Base-by-base conservation (phyloP, 1,140 invertebrate species). In the Heterodera carotae region DNA sequence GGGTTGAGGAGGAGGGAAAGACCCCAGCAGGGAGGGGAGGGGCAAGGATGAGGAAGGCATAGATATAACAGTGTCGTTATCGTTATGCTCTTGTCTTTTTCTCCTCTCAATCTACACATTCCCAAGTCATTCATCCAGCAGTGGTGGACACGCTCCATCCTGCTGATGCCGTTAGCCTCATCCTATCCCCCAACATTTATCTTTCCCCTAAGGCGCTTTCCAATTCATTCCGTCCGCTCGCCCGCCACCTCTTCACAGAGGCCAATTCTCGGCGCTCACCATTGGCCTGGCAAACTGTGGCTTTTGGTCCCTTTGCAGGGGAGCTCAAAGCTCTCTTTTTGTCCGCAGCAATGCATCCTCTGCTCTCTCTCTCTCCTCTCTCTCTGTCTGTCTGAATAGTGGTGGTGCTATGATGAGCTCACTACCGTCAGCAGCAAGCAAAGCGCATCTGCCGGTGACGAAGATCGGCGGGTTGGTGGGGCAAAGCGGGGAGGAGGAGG, bases 271-370 rank as follows among this genome's bases (percentile, higher is more conserved):
- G n/a, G n/a, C 39, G 6, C 39, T 6, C 39, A 8, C 39, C 39
- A 12, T 43, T 43, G 39, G 39, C 39, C 39, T 43, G 39, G 39
- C 39, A 6, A 43, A 43, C 39, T 6, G 7, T 66, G 62, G 2
- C 25, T 66, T 66, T 66, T 66, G 62, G 62, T 22, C 62, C 62
- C 22, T 62, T 6, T 34, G 62, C 62, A 34, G 62, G 48, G 48
- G 10, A 39, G 48, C 48, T 53, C 48, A 53, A 53, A 53, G 48
- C 48, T 53, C 48, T 53, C 48, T 53, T 53, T 53, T 22, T 12
- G n/a, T 15, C 10, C 48, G 18, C 48, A 53, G 10, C 12, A 43
- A 53, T 3, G 48, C 48, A 18, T 53, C 5, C 10, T 15, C 48
- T 22, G 39, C 39, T 43, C n/a, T n/a, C n/a, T n/a, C n/a, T n/a